phyloP scores from a whole-genome alignment of 1,140 invertebrate genomes.

The Heliconius nattereri region DNA sequence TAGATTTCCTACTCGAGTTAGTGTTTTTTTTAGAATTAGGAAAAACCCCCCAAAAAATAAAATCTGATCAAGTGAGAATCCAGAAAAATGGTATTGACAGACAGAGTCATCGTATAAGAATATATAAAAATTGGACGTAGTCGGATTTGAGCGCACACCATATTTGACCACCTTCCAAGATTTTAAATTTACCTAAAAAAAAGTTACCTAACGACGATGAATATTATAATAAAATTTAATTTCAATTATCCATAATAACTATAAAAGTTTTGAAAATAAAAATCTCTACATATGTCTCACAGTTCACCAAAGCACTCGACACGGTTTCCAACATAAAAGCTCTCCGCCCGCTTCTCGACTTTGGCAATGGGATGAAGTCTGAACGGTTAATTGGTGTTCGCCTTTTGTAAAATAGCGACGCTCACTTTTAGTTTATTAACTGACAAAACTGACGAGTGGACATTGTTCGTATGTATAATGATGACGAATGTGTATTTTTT shows the following conservation, averaged over 20 bases:
- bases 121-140: too few species aligned
- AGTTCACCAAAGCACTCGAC: conserved; percentile 11
- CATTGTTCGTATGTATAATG: neutral
- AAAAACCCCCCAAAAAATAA: too few species aligned
- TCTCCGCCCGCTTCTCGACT: conserved; percentile 6
- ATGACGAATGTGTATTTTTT: neutral
- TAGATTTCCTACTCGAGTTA: too few species aligned
- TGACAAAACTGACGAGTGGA: neutral
- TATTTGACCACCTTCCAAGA: too few species aligned
- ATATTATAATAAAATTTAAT: neutral
- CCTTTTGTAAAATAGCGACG: neutral
- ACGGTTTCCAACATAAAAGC: conserved; percentile 17
- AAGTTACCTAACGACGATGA: neutral
- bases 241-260: neutral
- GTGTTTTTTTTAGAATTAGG: too few species aligned
- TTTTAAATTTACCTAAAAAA: too few species aligned
- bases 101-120: too few species aligned
- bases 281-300: neutral
- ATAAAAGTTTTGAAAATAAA: neutral
- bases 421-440: neutral
- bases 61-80: too few species aligned
- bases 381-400: conserved; percentile 19
- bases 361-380: conserved; percentile 13
- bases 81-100: too few species aligned
- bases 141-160: too few species aligned